Evolutionary conservation across 2,797 vertebrate species (phyloP).

Genomic region (Xerus rutilus): DNA sequence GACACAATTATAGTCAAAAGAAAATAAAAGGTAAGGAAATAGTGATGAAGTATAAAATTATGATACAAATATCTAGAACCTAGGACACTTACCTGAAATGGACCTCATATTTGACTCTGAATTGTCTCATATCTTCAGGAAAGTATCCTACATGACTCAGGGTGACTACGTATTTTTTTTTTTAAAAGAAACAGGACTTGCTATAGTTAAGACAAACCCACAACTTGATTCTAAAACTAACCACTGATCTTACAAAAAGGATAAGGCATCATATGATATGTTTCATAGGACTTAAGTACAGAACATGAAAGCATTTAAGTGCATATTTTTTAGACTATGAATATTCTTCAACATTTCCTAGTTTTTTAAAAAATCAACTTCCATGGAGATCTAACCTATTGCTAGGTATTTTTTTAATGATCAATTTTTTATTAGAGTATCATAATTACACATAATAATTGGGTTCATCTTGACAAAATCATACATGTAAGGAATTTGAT

Average conservation of each 20-base stretch:
- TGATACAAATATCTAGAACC: not conserved
- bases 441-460: too few species aligned
- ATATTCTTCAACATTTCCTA: not conserved
- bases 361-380: not conserved
- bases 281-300: conserved; percentile 2
- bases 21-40: not conserved
- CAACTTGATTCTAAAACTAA: conserved; percentile 24
- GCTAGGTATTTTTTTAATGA: too few species aligned
- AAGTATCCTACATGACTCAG: not conserved
- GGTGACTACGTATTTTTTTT: not conserved
- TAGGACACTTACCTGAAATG: not conserved
- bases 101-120: not conserved
- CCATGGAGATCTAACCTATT: not conserved
- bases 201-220: not conserved
- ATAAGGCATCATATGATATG: not conserved
- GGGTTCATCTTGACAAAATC: too few species aligned
- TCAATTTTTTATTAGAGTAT: too few species aligned
- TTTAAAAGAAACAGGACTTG: not conserved
- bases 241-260: not conserved
- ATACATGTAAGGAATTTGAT: too few species aligned
- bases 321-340: not conserved
- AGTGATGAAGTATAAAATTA: not conserved
- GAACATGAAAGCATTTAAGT: conserved; percentile 3
- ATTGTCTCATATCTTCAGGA: not conserved
- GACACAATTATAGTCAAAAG: not conserved